Conservation (phyloP, 2,888 invertebrate genomes). For the Andrena camellia region DNA sequence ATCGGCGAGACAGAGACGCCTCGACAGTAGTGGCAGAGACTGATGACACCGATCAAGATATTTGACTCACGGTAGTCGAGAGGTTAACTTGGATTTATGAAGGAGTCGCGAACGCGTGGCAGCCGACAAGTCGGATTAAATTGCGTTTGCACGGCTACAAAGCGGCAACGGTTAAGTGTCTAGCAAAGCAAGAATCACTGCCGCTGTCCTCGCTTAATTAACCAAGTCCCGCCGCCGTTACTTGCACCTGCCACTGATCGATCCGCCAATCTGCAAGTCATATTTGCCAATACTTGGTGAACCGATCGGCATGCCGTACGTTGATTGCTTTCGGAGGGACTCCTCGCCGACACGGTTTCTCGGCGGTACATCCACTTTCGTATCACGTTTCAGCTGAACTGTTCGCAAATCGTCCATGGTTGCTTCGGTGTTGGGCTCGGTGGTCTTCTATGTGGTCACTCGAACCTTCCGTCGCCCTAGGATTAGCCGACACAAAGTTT, state of each 20-base stretch:
- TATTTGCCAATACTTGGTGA: no score
- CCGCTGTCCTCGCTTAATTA: slow-evolving; percentile 24
- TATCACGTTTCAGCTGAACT: no score
- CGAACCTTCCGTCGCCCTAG: no score
- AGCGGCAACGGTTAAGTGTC: slow-evolving; percentile 24
- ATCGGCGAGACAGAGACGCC: slow-evolving; percentile 11
- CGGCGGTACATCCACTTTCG: no score
- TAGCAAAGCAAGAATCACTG: not conserved
- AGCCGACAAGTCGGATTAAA: slow-evolving; percentile 41
- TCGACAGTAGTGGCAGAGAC: slow-evolving; percentile 36
- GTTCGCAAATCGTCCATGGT: no score
- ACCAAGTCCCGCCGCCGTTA: not conserved
- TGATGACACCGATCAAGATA: slow-evolving; percentile 48
- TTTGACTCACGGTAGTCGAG: slow-evolving; percentile 26
- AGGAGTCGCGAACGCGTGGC: slow-evolving; percentile 22
- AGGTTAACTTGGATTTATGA: slow-evolving; percentile 47
- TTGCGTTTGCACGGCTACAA: slow-evolving; percentile 27
- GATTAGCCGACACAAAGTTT: no score
- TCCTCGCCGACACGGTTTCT: not conserved
- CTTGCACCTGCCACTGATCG: not conserved
- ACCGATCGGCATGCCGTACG: not conserved
- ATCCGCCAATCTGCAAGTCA: not conserved
- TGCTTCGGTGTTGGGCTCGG: no score
- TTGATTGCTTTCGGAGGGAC: not conserved
- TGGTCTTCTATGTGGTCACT: no score